Conservation (phyloP, 2,113 vertebrate species). For the Pogonocichla stellata region DNA sequence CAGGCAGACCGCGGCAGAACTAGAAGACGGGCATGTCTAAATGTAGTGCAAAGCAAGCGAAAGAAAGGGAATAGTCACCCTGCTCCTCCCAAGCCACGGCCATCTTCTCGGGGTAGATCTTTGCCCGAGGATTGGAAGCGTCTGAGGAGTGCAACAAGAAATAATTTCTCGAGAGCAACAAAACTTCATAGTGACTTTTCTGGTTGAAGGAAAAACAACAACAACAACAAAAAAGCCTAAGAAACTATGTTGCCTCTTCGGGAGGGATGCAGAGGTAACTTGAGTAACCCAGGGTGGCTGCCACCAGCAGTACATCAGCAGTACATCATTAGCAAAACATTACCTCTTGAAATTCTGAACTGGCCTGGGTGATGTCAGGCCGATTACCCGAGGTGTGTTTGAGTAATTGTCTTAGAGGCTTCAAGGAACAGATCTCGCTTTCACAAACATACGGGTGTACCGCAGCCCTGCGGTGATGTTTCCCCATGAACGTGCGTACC, state of each 20-base stretch:
- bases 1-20: neutral
- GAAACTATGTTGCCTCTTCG: neutral
- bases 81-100: neutral
- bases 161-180: neutral
- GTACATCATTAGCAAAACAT: neutral
- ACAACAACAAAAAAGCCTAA: no score
- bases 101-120: neutral
- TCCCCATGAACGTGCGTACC: fast-evolving
- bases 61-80: neutral
- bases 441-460: neutral
- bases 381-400: neutral
- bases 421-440: neutral
- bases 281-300: neutral
- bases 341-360: neutral
- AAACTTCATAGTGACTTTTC: neutral
- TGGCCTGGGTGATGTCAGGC: neutral
- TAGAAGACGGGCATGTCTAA: no score
- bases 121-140: neutral
- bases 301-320: neutral
- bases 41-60: fast-evolving
- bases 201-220: no score
- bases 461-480: neutral
- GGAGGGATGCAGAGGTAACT: neutral
- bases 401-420: neutral
- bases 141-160: neutral